Evolutionary conservation across 2,113 vertebrate species (phyloP).

Genomic region (Otolemur garnettii): DNA sequence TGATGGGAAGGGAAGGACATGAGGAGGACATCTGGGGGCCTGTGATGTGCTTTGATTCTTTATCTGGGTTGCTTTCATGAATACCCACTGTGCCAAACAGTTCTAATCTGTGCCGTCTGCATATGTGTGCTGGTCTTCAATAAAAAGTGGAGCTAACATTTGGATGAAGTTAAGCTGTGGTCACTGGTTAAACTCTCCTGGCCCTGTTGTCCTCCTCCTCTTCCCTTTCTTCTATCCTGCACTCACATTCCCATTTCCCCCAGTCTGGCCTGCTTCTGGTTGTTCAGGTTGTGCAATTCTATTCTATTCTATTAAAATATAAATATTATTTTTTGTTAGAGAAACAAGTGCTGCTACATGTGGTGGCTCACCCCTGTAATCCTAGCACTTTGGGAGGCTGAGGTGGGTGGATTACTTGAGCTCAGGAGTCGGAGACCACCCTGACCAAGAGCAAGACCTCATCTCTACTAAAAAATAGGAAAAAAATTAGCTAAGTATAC

Average conservation of each 20-base stretch:
- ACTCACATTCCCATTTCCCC: not conserved
- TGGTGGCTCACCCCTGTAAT: too few species aligned
- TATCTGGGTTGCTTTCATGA: not conserved
- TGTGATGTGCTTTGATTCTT: not conserved
- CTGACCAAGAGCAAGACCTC: too few species aligned
- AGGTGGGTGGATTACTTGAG: too few species aligned
- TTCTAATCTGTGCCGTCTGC: not conserved
- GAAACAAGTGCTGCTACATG: not conserved
- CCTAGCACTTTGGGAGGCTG: too few species aligned
- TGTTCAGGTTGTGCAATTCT: not conserved
- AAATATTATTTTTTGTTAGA: not conserved
- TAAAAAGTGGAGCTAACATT: slow-evolving; percentile 7
- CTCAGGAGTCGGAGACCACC: too few species aligned
- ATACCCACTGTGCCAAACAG: not conserved
- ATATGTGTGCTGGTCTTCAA: not conserved
- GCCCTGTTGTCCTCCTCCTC: too few species aligned
- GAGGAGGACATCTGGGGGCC: not conserved
- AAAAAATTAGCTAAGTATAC: too few species aligned
- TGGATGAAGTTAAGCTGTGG: not conserved
- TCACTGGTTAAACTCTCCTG: not conserved
- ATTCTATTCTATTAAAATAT: not conserved
- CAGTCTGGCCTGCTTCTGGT: not conserved
- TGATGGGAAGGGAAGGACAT: accelerated
- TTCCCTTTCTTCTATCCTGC: not conserved
- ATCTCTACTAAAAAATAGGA: too few species aligned